These are phyloP conservation scores for Fulmarus glacialis DNA, from an alignment of 2,113 vertebrate genomes.

Conservation along the genomic window DNA sequence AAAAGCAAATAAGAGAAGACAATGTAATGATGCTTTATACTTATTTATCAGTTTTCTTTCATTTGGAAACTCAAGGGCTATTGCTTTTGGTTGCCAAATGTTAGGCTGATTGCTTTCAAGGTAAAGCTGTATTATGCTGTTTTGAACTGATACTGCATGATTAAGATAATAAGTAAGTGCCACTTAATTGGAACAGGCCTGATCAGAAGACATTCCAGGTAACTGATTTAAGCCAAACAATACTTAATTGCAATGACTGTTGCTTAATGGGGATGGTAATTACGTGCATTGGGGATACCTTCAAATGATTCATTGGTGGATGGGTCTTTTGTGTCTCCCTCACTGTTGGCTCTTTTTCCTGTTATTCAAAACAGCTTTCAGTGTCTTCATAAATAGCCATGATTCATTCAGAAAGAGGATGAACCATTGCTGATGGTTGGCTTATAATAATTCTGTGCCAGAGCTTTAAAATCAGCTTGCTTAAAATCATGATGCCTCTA, in stretches of 20 bases:
- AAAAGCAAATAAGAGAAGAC: not conserved
- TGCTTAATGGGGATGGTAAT: conserved; percentile 61
- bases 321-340: conserved; percentile 33
- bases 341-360: conserved; percentile 33
- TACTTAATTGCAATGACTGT: conserved; percentile 63
- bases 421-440: not conserved
- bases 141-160: conserved; percentile 63
- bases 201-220: conserved; percentile 69
- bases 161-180: conserved; percentile 59
- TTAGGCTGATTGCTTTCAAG: conserved; percentile 57
- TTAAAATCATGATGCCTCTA: not conserved
- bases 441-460: not conserved
- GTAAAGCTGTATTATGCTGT: conserved; percentile 54
- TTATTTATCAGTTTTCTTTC: not conserved
- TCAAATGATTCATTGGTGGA: conserved; percentile 58
- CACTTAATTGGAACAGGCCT: conserved; percentile 58
- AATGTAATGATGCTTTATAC: not conserved
- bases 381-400: conserved; percentile 16
- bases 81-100: conserved; percentile 48
- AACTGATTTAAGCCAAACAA: conserved; percentile 67
- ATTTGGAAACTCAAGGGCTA: not conserved
- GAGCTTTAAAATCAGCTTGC: not conserved
- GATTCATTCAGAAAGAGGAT: conserved; percentile 10
- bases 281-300: conserved; percentile 52
- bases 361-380: conserved; percentile 5